Conservation (phyloP, 2,113 vertebrate species). For the Gnathonemus echidnorhynchus region DNA sequence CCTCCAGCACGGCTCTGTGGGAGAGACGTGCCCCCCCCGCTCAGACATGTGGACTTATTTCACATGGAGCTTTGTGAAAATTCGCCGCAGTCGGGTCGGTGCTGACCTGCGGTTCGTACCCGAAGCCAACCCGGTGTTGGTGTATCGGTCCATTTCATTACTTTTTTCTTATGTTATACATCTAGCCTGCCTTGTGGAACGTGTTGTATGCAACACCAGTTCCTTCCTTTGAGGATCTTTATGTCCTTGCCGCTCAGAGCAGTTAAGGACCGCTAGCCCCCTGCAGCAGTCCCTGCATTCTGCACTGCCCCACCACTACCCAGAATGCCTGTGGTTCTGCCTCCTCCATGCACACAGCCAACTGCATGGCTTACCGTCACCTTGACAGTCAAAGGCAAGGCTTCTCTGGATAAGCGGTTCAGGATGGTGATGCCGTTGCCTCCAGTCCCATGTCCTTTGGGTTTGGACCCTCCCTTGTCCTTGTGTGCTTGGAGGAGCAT, state of each 20-base stretch:
- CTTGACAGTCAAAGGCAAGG: neutral
- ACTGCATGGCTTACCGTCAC: neutral
- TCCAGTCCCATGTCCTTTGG: neutral
- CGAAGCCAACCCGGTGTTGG: neutral
- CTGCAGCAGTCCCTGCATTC: neutral
- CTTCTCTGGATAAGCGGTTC: neutral
- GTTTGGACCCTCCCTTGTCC: neutral
- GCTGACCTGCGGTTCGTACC: neutral
- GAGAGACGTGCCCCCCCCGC: neutral
- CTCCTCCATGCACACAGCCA: neutral
- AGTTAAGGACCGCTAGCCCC: neutral
- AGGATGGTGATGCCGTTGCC: neutral
- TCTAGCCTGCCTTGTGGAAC: neutral
- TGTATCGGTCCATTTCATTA: neutral
- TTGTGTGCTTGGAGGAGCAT: neutral
- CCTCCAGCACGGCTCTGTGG: neutral
- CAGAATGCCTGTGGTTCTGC: neutral
- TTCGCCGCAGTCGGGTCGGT: neutral
- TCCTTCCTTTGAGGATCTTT: neutral
- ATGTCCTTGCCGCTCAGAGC: neutral
- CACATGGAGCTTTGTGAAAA: neutral
- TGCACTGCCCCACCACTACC: neutral
- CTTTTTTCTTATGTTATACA: neutral
- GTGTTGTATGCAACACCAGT: neutral
- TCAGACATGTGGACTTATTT: neutral